Evolutionary conservation across 2,113 vertebrate species (phyloP).

Genomic region (Calyptommatus sinebrachiatus): DNA sequence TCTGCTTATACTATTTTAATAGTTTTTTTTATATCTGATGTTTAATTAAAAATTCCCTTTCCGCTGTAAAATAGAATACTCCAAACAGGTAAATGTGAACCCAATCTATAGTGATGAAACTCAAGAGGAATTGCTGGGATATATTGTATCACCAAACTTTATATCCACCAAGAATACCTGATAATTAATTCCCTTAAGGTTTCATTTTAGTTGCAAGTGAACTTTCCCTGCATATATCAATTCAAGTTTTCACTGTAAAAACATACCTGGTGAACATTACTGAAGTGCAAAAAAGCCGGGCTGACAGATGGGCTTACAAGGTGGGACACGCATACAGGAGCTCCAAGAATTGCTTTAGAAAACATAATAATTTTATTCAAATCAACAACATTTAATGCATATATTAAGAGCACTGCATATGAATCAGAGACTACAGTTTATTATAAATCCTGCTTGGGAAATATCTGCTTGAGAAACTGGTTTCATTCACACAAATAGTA

Average conservation of each 20-base stretch:
- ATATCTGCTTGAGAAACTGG: neutral
- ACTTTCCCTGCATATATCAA: neutral
- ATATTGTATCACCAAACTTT: neutral
- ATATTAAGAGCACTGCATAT: neutral
- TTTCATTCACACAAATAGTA: neutral
- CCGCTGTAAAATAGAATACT: neutral
- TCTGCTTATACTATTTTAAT: neutral
- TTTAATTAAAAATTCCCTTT: neutral
- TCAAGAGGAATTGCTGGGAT: neutral
- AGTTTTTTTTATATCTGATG: neutral
- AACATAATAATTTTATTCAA: constrained; percentile 37
- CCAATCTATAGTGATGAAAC: neutral
- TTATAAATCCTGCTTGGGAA: neutral
- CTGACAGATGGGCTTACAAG: constrained; percentile 84
- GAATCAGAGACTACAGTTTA: neutral
- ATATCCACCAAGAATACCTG: no score
- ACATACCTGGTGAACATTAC: constrained; percentile 89
- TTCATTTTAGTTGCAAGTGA: neutral
- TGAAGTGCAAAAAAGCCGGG: constrained; percentile 85
- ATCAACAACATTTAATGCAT: neutral
- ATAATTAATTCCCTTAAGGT: no score
- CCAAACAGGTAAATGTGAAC: no score
- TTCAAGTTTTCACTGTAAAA: neutral
- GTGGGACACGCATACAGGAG: constrained; percentile 76
- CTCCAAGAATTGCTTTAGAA: constrained; percentile 80